Conservation (phyloP, 1,140 invertebrate species). For the Monomorium pharaonis region DNA sequence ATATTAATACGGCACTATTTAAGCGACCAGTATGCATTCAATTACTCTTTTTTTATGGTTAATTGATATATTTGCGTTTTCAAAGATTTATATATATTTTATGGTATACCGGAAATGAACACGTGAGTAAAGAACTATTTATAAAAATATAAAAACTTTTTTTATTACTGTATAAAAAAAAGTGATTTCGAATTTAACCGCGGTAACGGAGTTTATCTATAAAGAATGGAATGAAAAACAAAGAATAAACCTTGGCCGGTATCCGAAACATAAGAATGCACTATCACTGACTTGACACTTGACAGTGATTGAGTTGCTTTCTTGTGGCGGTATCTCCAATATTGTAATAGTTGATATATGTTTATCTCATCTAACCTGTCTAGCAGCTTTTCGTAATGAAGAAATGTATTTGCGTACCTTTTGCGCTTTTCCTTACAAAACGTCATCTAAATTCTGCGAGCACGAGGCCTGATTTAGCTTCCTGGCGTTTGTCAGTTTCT, state of each 20-base stretch:
- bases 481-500: slow-evolving; percentile 71
- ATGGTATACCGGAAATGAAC: not conserved
- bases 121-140: not conserved
- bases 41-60: too few relatives aligned
- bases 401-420: not conserved
- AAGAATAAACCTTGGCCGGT: not conserved
- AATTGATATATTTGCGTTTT: not conserved
- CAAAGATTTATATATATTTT: not conserved
- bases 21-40: too few relatives aligned
- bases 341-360: not conserved
- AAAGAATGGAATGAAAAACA: not conserved
- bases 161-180: not conserved
- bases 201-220: too few relatives aligned
- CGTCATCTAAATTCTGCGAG: slow-evolving; percentile 65
- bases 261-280: not conserved
- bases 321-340: not conserved
- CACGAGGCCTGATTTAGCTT: slow-evolving; percentile 58
- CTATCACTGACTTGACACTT: not conserved
- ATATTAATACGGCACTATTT: too few relatives aligned
- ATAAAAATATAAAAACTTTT: not conserved
- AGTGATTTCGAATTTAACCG: not conserved
- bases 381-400: not conserved
- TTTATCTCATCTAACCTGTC: not conserved
- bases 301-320: not conserved
- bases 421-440: slow-evolving; percentile 29